Conservation (phyloP, 2,113 vertebrate species). For the Litocranius walleri region DNA sequence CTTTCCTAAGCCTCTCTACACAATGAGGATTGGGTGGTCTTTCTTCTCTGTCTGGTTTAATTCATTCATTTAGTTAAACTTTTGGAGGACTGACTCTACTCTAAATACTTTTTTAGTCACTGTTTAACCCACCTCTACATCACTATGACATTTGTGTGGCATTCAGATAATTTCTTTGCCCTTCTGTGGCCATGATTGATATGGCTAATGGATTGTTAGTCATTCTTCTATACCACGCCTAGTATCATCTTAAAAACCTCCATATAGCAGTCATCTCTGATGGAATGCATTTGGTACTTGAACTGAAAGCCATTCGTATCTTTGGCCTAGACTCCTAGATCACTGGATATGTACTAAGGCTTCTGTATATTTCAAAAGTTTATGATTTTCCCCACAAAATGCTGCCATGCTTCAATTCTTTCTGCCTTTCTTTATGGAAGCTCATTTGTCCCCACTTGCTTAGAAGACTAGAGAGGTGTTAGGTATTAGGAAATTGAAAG, state of each 20-base stretch:
- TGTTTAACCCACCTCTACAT: background rate
- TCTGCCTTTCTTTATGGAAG: background rate
- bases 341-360: background rate
- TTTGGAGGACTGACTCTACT: background rate
- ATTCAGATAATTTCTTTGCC: background rate
- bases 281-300: background rate
- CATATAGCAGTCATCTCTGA: background rate
- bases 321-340: background rate
- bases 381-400: background rate
- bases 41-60: background rate
- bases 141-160: background rate
- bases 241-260: background rate
- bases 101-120: background rate
- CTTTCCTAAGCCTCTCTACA: background rate
- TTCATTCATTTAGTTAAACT: background rate
- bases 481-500: background rate
- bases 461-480: background rate
- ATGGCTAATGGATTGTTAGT: background rate
- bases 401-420: background rate
- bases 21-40: background rate
- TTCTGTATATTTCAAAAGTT: background rate
- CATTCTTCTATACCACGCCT: background rate
- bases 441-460: background rate
- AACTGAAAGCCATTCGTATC: background rate
- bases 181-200: background rate